Base-by-base conservation (phyloP, 2,888 invertebrate species). In the Stegophylla sp. region DNA sequence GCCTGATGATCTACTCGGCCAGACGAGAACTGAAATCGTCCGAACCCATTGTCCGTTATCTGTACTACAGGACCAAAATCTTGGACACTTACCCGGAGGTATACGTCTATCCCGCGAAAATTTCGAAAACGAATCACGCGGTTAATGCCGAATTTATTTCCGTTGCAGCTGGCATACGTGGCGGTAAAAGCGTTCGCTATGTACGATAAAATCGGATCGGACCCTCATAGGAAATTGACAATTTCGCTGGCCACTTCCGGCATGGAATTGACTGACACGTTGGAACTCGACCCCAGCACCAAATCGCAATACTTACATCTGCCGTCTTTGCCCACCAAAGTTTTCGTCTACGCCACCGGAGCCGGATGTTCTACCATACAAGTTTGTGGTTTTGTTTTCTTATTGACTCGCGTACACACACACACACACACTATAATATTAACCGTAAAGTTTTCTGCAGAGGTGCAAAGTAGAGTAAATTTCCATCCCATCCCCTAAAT, bases 281-380 rank as follows among this genome's bases (percentile, higher is more conserved):
- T 91, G 45, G 91, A 91, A 83, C 86, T 91, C 0, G 87, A 89
- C 63, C 89, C 90, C 0, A 87, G 88, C 26, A 83, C 85, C n/a
- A 82, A 84, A 41, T 87, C 89, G 0, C 87, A 90, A 61, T 87
- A 88, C 0, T 85, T 91, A 15, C 90, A 90, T 83, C 85, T 91
- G 7, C 91, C 91, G 0, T 91, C 91, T 9, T 85, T 91, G 45
- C 91, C 91, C 0, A 91, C 91, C 0, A 91, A 91, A 86, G 91
- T 91, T n/a, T 91, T 91, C 83, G 90, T 91, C 0, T 91, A 91
- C 82, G 91, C 91, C 2, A 91, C 91, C 0, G 91, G 91, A 0
- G 91, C 91, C 26, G 91, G 91, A 0, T 91, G 91, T 85, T 91
- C 91, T 73, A 91, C 91, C 56, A 90, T 91, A 3, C 90, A 91